These are phyloP conservation scores for Microplitis manilae DNA, from an alignment of 2,888 invertebrate species.

Conservation along the genomic window DNA sequence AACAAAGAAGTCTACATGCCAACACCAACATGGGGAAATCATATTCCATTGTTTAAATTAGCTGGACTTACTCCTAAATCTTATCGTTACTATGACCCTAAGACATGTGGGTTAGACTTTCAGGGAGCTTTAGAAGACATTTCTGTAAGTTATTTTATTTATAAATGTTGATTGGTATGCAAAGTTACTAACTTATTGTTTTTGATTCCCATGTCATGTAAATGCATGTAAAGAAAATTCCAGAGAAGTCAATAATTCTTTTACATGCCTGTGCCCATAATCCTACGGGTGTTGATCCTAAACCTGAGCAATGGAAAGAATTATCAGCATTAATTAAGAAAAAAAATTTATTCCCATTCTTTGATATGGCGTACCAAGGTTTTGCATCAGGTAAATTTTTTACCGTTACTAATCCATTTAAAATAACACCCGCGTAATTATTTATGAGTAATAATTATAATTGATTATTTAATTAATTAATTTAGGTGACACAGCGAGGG, in stretches of 20 bases:
- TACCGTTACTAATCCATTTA: background rate
- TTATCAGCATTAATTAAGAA: slow-evolving; percentile 87
- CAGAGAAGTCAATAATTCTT: slow-evolving; percentile 89
- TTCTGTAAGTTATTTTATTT: slow-evolving; percentile 74
- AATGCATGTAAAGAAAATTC: slow-evolving; percentile 82
- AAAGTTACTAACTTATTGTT: too few species aligned
- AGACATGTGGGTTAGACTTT: slow-evolving; percentile 94
- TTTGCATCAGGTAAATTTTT: slow-evolving; percentile 82
- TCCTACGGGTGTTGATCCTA: slow-evolving; percentile 96
- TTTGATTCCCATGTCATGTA: slow-evolving; percentile 59
- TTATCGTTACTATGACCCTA: slow-evolving; percentile 95
- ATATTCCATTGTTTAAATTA: slow-evolving; percentile 93
- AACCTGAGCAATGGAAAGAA: slow-evolving; percentile 90
- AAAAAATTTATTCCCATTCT: slow-evolving; percentile 89
- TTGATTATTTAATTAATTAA: slow-evolving; percentile 50
- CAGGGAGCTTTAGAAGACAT: slow-evolving; percentile 92
- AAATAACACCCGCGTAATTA: background rate
- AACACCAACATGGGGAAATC: slow-evolving; percentile 98
- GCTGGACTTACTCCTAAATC: slow-evolving; percentile 87
- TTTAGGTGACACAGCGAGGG: slow-evolving; percentile 84
- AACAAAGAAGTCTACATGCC: slow-evolving; percentile 91
- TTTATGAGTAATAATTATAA: background rate
- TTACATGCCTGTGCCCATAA: slow-evolving; percentile 99
- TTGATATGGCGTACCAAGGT: slow-evolving; percentile 99
- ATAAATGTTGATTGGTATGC: background rate